Conservation (phyloP, 2,113 vertebrate species). For the Oncorhynchus tshawytscha region DNA sequence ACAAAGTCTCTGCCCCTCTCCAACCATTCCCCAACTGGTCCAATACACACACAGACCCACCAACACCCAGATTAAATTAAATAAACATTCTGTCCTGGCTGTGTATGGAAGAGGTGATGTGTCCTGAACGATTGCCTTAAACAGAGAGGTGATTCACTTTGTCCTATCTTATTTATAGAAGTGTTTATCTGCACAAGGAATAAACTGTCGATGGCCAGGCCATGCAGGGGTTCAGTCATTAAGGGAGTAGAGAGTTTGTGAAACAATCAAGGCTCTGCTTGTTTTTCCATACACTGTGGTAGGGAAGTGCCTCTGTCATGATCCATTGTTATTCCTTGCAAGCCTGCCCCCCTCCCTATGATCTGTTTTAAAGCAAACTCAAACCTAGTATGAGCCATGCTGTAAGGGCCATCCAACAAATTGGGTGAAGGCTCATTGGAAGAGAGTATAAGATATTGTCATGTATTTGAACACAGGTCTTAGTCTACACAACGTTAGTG, state of each 20-base stretch:
- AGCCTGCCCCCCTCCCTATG: too few species aligned
- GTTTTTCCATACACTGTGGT: too few species aligned
- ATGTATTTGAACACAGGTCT: too few species aligned
- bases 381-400: too few species aligned
- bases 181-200: slow-evolving; percentile 49
- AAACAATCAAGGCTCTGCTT: slow-evolving; percentile 54
- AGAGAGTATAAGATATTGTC: too few species aligned
- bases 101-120: slow-evolving; percentile 36
- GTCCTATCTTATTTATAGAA: slow-evolving; percentile 54
- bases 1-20: neutral
- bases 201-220: slow-evolving; percentile 48
- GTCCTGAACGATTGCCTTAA: slow-evolving; percentile 44
- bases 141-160: slow-evolving; percentile 48
- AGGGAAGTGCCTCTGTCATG: too few species aligned
- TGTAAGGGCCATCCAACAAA: too few species aligned
- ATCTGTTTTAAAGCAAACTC: too few species aligned
- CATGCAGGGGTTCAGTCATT: slow-evolving; percentile 32
- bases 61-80: slow-evolving; percentile 40
- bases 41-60: neutral
- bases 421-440: too few species aligned
- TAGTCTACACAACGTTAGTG: too few species aligned
- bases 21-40: neutral
- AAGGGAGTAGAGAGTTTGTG: slow-evolving; percentile 41
- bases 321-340: too few species aligned
- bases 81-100: slow-evolving; percentile 26